Percentiles rank a stretch among this genome's conserved stretches.
These are phyloP conservation scores for Saccopteryx leptura DNA, from an alignment of 2,113 vertebrate genomes.

Conservation along the genomic window DNA sequence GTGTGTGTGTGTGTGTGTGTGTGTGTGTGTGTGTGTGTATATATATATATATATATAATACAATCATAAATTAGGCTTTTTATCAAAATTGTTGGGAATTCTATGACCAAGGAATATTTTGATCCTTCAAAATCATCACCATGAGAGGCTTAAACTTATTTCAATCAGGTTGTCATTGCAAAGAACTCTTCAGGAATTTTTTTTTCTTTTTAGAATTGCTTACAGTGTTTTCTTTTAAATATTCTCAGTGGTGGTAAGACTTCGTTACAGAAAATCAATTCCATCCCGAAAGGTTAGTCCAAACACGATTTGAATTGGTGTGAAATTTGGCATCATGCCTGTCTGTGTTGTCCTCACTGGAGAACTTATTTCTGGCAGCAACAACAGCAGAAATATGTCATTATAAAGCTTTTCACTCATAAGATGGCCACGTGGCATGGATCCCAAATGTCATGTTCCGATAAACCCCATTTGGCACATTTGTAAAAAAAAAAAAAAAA, in stretches of 20 bases:
- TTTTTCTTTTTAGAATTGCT: constrained; percentile 31
- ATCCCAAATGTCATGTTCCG: constrained; percentile 47
- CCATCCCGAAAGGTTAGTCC: constrained; percentile 37
- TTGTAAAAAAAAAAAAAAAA: not conserved
- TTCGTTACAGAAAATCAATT: constrained; percentile 68
- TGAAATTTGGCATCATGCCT: constrained; percentile 62
- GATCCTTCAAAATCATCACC: constrained; percentile 3
- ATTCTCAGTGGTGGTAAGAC: constrained; percentile 52
- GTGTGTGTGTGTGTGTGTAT: too few species aligned
- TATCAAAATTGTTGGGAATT: not conserved
- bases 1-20: too few species aligned
- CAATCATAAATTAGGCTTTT: not conserved
- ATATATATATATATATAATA: not conserved
- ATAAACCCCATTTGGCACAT: constrained; percentile 34
- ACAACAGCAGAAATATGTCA: not conserved
- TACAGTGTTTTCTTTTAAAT: constrained; percentile 55
- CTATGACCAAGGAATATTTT: not conserved
- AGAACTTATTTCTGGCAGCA: constrained; percentile 39
- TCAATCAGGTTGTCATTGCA: not conserved
- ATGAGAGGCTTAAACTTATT: not conserved
- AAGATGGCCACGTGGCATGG: constrained; percentile 28
- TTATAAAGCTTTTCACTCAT: constrained; percentile 43
- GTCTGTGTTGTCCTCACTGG: not conserved
- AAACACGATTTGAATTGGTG: constrained; percentile 63
- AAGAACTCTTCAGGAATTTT: constrained; percentile 23